phyloP scores from a whole-genome alignment of 1,140 invertebrate genomes.

The Telenomus remus region DNA sequence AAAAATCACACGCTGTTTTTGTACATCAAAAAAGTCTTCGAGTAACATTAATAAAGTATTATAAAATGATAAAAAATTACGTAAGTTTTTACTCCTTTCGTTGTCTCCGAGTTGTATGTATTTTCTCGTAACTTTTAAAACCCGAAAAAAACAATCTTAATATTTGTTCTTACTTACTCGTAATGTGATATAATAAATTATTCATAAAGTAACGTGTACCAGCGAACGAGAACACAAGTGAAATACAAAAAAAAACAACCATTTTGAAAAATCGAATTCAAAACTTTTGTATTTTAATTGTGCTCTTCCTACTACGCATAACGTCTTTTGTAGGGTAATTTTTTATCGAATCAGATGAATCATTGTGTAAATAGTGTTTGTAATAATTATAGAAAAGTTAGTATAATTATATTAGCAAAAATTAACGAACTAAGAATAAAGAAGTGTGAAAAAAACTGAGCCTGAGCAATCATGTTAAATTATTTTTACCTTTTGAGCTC shows the following conservation, averaged over 20 bases:
- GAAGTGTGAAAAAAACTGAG: no score
- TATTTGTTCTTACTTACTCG: conserved; percentile 39
- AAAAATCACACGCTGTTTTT: no score
- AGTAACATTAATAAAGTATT: conserved; percentile 18
- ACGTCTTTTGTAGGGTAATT: no score
- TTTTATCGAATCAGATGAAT: no score
- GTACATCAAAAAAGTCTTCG: no score
- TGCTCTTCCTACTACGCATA: conserved; percentile 20
- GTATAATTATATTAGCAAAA: conserved; percentile 16
- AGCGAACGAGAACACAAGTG: conserved; percentile 12
- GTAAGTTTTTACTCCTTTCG: conserved; percentile 1
- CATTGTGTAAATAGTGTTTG: conserved; percentile 37
- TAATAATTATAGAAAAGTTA: conserved; percentile 36
- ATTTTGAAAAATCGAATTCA: background rate
- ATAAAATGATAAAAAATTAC: conserved; percentile 3
- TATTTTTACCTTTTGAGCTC: background rate
- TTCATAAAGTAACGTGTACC: conserved; percentile 30
- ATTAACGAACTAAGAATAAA: background rate
- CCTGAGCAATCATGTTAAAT: no score
- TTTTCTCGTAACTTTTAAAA: conserved; percentile 6
- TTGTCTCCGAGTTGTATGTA: conserved; percentile 11
- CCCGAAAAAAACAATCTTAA: conserved; percentile 23
- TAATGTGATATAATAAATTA: conserved; percentile 55
- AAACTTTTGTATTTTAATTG: conserved; percentile 5
- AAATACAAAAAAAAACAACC: background rate